These are phyloP conservation scores for Lepisosteus oculatus DNA, from an alignment of 2,113 vertebrate species.

Conservation along the genomic window DNA sequence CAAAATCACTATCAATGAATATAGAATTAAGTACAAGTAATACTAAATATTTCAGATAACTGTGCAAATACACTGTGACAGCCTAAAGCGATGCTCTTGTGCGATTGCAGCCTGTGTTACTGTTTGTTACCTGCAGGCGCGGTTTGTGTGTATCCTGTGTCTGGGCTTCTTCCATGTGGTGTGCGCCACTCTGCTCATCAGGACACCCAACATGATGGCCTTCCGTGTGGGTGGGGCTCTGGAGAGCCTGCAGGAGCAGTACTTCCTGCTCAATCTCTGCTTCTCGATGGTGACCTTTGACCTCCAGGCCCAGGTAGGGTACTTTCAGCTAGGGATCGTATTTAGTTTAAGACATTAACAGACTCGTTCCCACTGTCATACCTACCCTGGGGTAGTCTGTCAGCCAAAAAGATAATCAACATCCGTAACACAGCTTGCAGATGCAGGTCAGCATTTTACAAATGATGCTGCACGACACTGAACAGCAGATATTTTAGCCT, in stretches of 20 bases:
- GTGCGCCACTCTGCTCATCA: conserved; percentile 64
- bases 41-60: too few relatives aligned
- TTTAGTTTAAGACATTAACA: too few relatives aligned
- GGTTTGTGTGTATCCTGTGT: conserved; percentile 67
- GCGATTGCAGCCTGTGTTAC: conserved; percentile 3
- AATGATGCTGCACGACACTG: too few relatives aligned
- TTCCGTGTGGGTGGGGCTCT: conserved; percentile 79
- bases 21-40: too few relatives aligned
- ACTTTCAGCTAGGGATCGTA: neutral
- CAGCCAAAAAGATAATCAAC: too few relatives aligned
- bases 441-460: too few relatives aligned
- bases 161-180: conserved; percentile 65
- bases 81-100: neutral
- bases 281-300: conserved; percentile 86
- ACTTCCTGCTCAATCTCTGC: conserved; percentile 75
- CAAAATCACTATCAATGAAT: too few relatives aligned
- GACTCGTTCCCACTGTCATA: too few relatives aligned
- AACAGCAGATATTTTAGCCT: too few relatives aligned
- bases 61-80: too few relatives aligned
- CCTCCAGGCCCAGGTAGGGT: conserved; percentile 78
- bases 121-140: conserved; percentile 50
- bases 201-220: conserved; percentile 74
- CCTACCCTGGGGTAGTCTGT: too few relatives aligned
- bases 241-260: conserved; percentile 73
- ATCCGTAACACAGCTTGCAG: too few relatives aligned